Percentiles rank a stretch among this genome's conserved stretches.
phyloP scores from a whole-genome alignment of 2,113 vertebrate species.

The Siniperca chuatsi region DNA sequence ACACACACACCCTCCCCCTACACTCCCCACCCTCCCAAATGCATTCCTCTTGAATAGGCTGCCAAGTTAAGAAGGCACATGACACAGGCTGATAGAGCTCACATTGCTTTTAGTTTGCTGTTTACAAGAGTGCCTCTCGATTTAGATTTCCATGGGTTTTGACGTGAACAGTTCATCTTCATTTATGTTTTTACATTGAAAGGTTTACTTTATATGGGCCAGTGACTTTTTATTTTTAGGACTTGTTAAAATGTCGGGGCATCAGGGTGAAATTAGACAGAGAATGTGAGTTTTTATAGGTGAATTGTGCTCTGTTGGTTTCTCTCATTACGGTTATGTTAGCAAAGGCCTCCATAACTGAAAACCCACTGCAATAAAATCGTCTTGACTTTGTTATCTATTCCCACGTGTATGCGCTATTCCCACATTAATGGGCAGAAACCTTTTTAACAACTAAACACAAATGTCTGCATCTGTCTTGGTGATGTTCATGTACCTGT shows the following conservation, averaged over 20 bases:
- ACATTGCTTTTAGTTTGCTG: constrained; percentile 70
- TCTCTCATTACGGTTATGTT: not conserved
- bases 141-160: constrained; percentile 47
- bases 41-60: constrained; percentile 73
- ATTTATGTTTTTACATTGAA: constrained; percentile 8
- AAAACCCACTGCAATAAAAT: not conserved
- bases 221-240: not conserved
- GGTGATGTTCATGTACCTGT: not conserved
- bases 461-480: not conserved
- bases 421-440: not conserved
- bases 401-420: not conserved
- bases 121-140: constrained; percentile 53
- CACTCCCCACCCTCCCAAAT: constrained; percentile 50
- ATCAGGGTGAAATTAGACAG: not conserved
- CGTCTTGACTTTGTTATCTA: constrained; percentile 3
- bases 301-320: not conserved
- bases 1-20: constrained; percentile 29
- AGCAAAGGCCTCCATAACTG: not conserved
- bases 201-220: not conserved
- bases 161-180: constrained; percentile 15
- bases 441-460: not conserved
- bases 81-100: constrained; percentile 72
- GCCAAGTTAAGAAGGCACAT: constrained; percentile 78
- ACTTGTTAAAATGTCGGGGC: not conserved
- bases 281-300: not conserved